phyloP scores from a whole-genome alignment of 2,888 invertebrate species.

The Amphipoea oculea region DNA sequence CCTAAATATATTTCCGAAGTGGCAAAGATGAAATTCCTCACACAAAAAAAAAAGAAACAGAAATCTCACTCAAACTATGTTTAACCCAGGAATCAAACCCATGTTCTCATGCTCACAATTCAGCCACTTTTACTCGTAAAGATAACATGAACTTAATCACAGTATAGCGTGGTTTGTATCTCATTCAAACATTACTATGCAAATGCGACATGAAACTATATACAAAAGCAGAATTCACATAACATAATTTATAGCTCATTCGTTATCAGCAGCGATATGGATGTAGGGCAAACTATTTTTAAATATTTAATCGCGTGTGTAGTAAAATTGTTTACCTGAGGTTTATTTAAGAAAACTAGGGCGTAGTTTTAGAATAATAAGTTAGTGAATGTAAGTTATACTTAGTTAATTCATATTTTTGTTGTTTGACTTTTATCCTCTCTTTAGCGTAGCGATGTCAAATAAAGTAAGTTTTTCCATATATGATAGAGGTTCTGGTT shows the following conservation, averaged over 20 bases:
- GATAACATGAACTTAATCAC: slow-evolving; percentile 14
- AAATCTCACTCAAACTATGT: too few species aligned
- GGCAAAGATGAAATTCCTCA: too few species aligned
- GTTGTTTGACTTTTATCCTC: neutral
- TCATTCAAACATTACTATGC: slow-evolving; percentile 5
- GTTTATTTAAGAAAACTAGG: neutral
- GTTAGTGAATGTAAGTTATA: neutral
- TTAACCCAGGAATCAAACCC: neutral
- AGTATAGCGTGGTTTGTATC: slow-evolving; percentile 17
- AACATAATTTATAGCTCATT: slow-evolving; percentile 21
- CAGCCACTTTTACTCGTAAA: neutral
- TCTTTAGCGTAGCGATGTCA: too few species aligned
- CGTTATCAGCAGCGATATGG: slow-evolving; percentile 44
- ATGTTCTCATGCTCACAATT: neutral
- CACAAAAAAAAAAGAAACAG: too few species aligned
- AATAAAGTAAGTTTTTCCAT: too few species aligned
- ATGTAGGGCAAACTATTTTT: slow-evolving; percentile 32
- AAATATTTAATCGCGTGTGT: slow-evolving; percentile 35
- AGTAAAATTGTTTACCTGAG: neutral
- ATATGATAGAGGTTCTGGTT: too few species aligned
- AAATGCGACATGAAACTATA: neutral
- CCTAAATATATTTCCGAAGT: too few species aligned
- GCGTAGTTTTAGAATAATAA: neutral
- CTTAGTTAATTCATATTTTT: neutral
- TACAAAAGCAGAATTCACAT: slow-evolving; percentile 29